These are phyloP conservation scores for Meleagris gallopavo DNA, from an alignment of 2,113 vertebrate species.

Conservation along the genomic window DNA sequence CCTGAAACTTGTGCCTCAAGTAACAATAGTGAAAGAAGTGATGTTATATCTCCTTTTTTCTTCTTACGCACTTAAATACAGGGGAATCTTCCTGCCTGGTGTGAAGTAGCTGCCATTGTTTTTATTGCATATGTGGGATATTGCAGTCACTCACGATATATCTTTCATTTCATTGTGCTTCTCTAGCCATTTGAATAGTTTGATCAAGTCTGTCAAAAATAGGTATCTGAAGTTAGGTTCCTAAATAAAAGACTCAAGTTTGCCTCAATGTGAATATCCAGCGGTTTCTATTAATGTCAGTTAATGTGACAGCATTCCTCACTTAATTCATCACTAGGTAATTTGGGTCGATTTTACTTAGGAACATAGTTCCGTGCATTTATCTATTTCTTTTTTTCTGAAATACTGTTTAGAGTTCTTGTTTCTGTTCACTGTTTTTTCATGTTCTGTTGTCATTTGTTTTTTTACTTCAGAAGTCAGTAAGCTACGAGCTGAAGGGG, in stretches of 20 bases:
- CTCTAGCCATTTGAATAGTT: not conserved
- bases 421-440: not conserved
- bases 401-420: not conserved
- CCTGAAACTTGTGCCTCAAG: not conserved
- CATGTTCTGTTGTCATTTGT: not conserved
- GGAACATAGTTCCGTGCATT: not conserved
- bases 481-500: not conserved
- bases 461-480: not conserved
- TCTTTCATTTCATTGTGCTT: not conserved
- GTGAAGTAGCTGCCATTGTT: not conserved
- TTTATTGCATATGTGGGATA: not conserved
- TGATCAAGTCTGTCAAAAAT: not conserved
- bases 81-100: not conserved
- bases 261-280: not conserved
- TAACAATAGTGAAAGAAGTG: not conserved
- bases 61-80: not conserved
- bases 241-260: not conserved
- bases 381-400: not conserved
- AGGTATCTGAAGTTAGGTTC: not conserved
- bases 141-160: accelerated
- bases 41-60: not conserved
- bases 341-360: not conserved
- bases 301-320: not conserved
- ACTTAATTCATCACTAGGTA: not conserved
- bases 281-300: not conserved